These are phyloP conservation scores for Cydia pomonella DNA, from an alignment of 1,140 invertebrate genomes.

Conservation along the genomic window DNA sequence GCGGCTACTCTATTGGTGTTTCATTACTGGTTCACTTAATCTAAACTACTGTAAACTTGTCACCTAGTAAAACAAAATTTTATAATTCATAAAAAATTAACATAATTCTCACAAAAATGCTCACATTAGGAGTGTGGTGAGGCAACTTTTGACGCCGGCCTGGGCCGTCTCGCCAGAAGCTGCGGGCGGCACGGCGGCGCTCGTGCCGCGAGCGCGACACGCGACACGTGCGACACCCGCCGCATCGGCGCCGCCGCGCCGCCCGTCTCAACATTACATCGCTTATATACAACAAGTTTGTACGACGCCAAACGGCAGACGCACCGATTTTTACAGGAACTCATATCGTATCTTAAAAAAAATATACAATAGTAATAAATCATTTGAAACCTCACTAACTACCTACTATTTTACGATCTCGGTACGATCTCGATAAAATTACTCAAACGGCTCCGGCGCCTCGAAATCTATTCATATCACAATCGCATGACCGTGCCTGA, in stretches of 20 bases:
- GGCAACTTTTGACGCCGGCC: constrained; percentile 62
- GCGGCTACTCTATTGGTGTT: constrained; percentile 81
- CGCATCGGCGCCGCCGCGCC: constrained; percentile 43
- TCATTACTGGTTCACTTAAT: constrained; percentile 80
- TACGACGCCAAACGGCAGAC: constrained; percentile 51
- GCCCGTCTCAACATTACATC: constrained; percentile 55
- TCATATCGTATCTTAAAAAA: constrained; percentile 80
- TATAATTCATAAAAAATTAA: constrained; percentile 77
- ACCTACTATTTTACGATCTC: constrained; percentile 77
- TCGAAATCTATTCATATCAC: constrained; percentile 79
- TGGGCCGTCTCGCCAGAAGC: constrained; percentile 43
- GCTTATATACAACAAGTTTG: constrained; percentile 75
- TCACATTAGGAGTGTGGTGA: constrained; percentile 72
- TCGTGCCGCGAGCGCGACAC: constrained; percentile 31
- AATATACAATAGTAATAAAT: constrained; percentile 80
- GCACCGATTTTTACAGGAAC: constrained; percentile 76
- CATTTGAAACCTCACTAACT: constrained; percentile 80
- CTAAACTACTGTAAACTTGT: constrained; percentile 80
- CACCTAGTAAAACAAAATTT: constrained; percentile 75
- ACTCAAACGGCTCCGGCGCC: constrained; percentile 73
- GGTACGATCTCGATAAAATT: constrained; percentile 74
- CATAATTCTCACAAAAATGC: constrained; percentile 78
- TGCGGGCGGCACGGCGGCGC: constrained; percentile 34
- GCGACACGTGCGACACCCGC: no score
- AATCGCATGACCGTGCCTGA: constrained; percentile 79